Conservation (phyloP, 35 echinoderm and acorn worm genomes). For the Nesometra sesokonis region DNA sequence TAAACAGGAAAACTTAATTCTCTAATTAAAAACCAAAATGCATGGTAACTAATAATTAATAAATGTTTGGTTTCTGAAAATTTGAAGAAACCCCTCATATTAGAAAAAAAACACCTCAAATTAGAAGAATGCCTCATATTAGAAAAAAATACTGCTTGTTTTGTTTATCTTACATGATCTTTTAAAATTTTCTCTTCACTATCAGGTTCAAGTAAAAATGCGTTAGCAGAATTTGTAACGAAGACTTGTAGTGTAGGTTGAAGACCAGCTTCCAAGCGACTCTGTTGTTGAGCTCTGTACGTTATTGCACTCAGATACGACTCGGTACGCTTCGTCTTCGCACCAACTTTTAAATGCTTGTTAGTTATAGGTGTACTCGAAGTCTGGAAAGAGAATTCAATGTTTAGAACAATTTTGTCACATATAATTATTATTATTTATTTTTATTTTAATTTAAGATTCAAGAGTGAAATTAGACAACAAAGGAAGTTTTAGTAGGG, state of each 20-base stretch:
- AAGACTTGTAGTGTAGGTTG: constrained; percentile 85
- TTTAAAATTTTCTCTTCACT: constrained; percentile 3
- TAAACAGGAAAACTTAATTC: no score
- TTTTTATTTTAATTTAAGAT: no score
- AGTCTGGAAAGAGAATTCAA: not conserved
- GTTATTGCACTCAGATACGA: constrained; percentile 81
- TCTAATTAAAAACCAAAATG: no score
- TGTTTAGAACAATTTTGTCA: no score
- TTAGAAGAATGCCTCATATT: no score
- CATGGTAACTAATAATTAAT: no score
- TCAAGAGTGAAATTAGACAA: no score
- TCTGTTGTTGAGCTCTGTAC: not conserved
- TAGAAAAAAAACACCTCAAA: no score
- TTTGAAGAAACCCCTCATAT: no score
- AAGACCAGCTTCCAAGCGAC: constrained; percentile 57
- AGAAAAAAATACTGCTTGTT: not conserved
- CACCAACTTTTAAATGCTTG: not conserved
- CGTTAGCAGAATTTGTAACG: constrained; percentile 87
- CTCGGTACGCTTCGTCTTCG: constrained; percentile 9
- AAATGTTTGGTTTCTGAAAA: no score
- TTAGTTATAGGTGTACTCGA: not conserved
- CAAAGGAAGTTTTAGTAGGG: no score
- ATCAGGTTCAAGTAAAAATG: constrained; percentile 69
- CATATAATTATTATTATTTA: no score
- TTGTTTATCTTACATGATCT: constrained; percentile 9